Evolutionary conservation across 2,797 vertebrate genomes (phyloP).

Genomic region (Taeniopygia guttata): DNA sequence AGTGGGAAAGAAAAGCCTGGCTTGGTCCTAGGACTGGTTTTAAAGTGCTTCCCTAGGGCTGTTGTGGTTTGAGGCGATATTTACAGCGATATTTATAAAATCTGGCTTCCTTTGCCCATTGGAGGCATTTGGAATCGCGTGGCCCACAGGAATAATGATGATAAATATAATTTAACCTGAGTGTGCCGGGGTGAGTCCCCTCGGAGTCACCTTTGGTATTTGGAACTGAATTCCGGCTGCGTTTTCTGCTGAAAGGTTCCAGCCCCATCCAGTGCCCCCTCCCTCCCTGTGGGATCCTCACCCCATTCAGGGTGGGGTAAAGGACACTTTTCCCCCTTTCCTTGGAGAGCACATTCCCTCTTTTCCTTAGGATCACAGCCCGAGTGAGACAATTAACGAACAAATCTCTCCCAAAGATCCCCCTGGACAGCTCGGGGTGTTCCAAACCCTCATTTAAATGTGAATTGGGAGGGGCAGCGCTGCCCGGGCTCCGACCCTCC

Average conservation of each 20-base stretch:
- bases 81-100: not conserved
- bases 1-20: not conserved
- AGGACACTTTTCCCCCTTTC: not conserved
- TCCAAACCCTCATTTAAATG: not conserved
- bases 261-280: not conserved
- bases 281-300: not conserved
- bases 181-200: not conserved
- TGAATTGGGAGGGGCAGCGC: not conserved
- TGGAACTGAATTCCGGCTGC: not conserved
- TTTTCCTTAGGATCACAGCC: not conserved
- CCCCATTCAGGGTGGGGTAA: accelerated
- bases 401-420: not conserved
- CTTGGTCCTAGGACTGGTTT: not conserved
- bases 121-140: not conserved
- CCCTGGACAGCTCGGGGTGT: not conserved
- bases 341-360: accelerated
- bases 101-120: not conserved
- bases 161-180: not conserved
- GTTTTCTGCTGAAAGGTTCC: not conserved
- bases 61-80: not conserved
- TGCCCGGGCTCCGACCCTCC: not conserved
- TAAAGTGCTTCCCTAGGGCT: not conserved
- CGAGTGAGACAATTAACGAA: not conserved
- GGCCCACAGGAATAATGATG: not conserved
- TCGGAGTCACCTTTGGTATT: not conserved